These are phyloP conservation scores for Darevskia nairensis DNA, from an alignment of 2,797 vertebrate genomes.

Conservation along the genomic window DNA sequence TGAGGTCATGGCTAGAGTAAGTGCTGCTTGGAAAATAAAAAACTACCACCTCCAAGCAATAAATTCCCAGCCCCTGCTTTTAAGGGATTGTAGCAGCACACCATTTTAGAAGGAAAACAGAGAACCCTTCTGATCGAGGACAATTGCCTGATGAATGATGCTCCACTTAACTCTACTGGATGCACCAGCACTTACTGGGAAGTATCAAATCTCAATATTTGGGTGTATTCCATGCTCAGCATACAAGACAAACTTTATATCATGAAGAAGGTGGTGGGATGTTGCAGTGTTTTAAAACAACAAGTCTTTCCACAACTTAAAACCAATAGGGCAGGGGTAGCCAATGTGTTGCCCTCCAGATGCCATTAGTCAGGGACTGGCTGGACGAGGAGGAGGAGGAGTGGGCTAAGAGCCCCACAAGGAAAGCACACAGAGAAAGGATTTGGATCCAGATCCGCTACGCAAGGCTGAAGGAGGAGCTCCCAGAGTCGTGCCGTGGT, in stretches of 20 bases:
- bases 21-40: neutral
- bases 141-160: constrained; percentile 10
- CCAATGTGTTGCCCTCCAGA: too few relatives aligned
- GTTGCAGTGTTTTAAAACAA: neutral
- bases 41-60: neutral
- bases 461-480: too few relatives aligned
- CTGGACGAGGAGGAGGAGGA: neutral
- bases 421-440: too few relatives aligned
- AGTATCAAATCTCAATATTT: neutral
- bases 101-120: constrained; percentile 10
- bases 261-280: neutral
- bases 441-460: too few relatives aligned
- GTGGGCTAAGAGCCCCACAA: too few relatives aligned
- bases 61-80: neutral
- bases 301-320: neutral
- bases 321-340: too few relatives aligned
- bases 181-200: neutral
- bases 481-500: too few relatives aligned
- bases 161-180: constrained; percentile 12
- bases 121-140: constrained; percentile 10
- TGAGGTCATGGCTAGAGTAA: constrained; percentile 11
- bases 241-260: neutral
- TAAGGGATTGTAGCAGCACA: neutral
- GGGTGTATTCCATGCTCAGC: neutral
- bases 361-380: neutral